Percentiles rank a stretch among this genome's conserved stretches.
Conservation (phyloP, 2,797 vertebrate genomes). For the Denticeps clupeoides region DNA sequence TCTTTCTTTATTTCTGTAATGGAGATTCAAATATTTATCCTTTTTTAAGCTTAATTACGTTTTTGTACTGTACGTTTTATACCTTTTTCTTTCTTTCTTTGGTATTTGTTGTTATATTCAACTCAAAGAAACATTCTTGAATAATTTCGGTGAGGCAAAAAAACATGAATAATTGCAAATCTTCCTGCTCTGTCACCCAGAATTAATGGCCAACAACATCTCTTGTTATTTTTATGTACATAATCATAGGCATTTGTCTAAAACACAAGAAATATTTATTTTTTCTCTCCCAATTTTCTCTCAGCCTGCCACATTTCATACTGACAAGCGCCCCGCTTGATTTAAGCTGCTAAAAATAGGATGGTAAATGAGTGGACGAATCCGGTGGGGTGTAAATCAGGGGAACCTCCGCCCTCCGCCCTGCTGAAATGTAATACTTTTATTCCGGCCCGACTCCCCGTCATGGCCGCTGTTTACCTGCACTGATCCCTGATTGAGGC, state of each 20-base stretch:
- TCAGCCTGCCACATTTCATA: too few relatives aligned
- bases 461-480: conserved; percentile 64
- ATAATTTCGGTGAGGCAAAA: conserved; percentile 55
- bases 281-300: background rate
- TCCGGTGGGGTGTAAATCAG: too few relatives aligned
- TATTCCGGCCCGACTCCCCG: too few relatives aligned
- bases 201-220: conserved; percentile 35
- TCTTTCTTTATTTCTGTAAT: background rate
- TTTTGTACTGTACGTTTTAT: background rate
- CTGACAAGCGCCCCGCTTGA: too few relatives aligned
- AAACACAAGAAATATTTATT: background rate
- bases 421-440: too few relatives aligned
- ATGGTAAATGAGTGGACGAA: too few relatives aligned
- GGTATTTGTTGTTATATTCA: conserved; percentile 18
- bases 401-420: too few relatives aligned
- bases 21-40: too few relatives aligned
- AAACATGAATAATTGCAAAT: conserved; percentile 51
- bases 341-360: too few relatives aligned
- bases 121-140: conserved; percentile 35
- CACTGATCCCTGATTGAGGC: conserved; percentile 60
- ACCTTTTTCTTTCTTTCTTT: conserved; percentile 25
- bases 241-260: background rate
- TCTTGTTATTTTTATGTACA: background rate
- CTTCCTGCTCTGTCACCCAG: conserved; percentile 37
- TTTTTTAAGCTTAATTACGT: too few relatives aligned